Percentiles rank a stretch among this genome's conserved stretches.
Conservation (phyloP, 2,113 vertebrate species). For the Cebus imitator region DNA sequence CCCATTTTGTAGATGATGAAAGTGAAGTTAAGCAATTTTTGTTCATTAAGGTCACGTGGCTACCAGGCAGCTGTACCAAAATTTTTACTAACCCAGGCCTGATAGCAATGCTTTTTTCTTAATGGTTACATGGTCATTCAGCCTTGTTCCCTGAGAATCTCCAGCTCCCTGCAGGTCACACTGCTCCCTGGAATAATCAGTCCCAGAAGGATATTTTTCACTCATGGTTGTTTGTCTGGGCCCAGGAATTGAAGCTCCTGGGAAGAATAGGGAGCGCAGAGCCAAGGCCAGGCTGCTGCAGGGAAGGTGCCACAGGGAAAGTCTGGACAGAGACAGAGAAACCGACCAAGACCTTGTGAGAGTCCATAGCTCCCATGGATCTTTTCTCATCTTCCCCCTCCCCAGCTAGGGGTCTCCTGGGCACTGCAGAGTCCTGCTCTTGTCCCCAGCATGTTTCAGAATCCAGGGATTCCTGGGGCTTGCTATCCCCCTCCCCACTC, state of each 20-base stretch:
- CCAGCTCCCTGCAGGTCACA: neutral
- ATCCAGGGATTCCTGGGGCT: neutral
- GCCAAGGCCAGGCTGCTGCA: neutral
- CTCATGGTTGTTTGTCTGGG: neutral
- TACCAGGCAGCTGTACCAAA: neutral
- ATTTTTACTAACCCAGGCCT: neutral
- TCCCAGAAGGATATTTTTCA: neutral
- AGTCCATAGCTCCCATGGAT: neutral
- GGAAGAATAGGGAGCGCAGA: neutral
- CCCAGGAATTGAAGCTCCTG: no score
- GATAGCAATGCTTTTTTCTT: neutral
- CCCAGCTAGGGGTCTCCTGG: fast-evolving
- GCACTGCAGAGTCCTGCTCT: neutral
- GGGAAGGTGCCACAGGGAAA: neutral
- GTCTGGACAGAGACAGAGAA: neutral
- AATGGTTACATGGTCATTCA: neutral
- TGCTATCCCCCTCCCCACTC: conserved; percentile 10
- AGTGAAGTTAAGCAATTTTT: neutral
- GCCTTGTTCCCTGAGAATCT: neutral
- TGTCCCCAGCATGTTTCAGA: neutral
- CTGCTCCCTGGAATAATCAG: neutral
- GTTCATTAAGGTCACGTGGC: neutral
- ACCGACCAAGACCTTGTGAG: neutral
- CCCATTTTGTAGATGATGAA: neutral
- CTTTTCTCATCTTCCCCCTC: neutral